Conservation (phyloP, 2,113 vertebrate species). For the Atrichornis clamosus region DNA sequence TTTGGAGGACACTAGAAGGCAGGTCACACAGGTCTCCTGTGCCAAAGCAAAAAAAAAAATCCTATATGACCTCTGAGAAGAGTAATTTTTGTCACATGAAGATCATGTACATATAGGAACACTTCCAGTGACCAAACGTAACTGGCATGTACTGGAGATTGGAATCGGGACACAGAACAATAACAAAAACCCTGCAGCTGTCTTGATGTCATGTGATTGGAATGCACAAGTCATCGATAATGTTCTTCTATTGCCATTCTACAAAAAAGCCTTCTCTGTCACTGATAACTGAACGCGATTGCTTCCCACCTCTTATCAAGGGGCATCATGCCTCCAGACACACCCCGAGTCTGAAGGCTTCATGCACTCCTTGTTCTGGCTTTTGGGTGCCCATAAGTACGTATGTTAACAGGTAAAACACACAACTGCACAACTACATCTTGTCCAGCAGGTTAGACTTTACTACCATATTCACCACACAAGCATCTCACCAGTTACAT, state of each 20-base stretch:
- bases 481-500: background rate
- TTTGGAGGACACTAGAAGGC: background rate
- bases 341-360: accelerated
- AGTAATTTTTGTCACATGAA: background rate
- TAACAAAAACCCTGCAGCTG: slow-evolving; percentile 24
- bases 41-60: background rate
- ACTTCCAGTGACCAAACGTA: background rate
- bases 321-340: background rate
- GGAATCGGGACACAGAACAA: slow-evolving; percentile 21
- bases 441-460: background rate
- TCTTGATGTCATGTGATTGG: background rate
- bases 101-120: background rate
- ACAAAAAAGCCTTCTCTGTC: background rate
- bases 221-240: slow-evolving; percentile 19
- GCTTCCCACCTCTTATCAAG: background rate
- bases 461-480: background rate
- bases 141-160: background rate
- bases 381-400: background rate
- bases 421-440: background rate
- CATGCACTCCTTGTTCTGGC: background rate
- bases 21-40: background rate
- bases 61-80: background rate
- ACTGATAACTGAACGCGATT: background rate
- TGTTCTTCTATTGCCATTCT: background rate
- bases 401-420: background rate